phyloP scores from a whole-genome alignment of 2,113 vertebrate genomes.

The Origma solitaria region DNA sequence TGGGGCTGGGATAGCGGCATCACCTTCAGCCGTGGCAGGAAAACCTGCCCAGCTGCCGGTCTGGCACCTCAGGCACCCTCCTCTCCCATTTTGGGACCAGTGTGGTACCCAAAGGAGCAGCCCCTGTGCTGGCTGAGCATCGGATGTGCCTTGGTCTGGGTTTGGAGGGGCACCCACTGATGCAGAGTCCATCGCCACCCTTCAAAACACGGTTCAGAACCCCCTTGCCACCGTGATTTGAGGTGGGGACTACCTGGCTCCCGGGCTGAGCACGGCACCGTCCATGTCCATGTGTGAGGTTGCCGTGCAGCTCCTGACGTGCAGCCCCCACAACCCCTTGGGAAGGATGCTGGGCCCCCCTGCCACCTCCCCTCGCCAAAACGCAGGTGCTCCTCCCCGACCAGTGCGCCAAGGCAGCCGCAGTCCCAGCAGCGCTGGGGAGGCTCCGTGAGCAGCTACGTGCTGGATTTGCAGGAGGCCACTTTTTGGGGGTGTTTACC shows the following conservation, averaged over 20 bases:
- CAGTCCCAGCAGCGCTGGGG: not conserved
- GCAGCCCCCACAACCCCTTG: not conserved
- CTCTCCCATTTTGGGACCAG: rapidly evolving
- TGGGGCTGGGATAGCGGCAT: not conserved
- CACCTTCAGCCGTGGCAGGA: rapidly evolving
- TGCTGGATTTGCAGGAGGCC: not conserved
- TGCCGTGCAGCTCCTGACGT: rapidly evolving
- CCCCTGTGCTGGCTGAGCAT: not conserved
- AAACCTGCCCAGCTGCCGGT: not conserved
- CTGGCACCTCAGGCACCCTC: not conserved
- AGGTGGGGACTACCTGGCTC: not conserved
- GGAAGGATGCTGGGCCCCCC: not conserved
- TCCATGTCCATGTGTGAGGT: rapidly evolving
- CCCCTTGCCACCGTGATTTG: not conserved
- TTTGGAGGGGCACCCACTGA: not conserved
- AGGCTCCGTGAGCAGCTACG: not conserved
- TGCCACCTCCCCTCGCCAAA: not conserved
- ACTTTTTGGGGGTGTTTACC: not conserved
- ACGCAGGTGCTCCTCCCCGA: not conserved
- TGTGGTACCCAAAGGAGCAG: not conserved
- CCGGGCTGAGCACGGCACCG: rapidly evolving
- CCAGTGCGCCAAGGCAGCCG: not conserved
- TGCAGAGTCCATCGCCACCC: not conserved
- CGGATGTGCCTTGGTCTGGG: not conserved
- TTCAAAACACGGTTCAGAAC: rapidly evolving